Percentiles rank a stretch among this genome's conserved stretches.
Evolutionary conservation across 2,888 invertebrate genomes (phyloP).

Genomic region (Drosophila macrospina): DNA sequence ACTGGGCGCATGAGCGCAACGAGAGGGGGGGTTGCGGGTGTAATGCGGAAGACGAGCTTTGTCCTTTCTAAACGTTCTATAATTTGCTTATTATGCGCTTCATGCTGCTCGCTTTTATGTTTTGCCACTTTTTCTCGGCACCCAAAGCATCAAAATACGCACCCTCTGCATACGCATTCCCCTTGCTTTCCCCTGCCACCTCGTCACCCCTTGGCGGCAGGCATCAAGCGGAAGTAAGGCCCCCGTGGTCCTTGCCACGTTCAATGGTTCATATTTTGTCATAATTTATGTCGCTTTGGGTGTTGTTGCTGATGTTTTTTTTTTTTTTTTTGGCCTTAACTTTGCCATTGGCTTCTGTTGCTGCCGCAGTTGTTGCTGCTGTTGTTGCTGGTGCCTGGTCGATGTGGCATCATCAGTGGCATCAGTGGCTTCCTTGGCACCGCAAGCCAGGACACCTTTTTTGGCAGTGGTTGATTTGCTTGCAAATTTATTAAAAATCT

Average conservation of each 20-base stretch:
- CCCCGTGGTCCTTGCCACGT: constrained; percentile 37
- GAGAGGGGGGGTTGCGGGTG: not conserved
- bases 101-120: constrained; percentile 79
- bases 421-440: constrained; percentile 25
- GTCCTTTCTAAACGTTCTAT: constrained; percentile 81
- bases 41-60: constrained; percentile 40
- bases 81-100: constrained; percentile 84
- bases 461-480: constrained; percentile 79
- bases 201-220: not conserved
- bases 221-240: constrained; percentile 35
- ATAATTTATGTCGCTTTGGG: constrained; percentile 84
- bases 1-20: not conserved
- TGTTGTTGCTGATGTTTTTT: constrained; percentile 76
- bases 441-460: constrained; percentile 64
- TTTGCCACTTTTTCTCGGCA: constrained; percentile 75
- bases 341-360: constrained; percentile 44
- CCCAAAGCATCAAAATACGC: constrained; percentile 68
- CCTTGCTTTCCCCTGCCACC: constrained; percentile 2
- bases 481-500: constrained; percentile 83
- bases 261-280: constrained; percentile 75
- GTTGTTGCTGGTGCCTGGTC: constrained; percentile 22
- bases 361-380: constrained; percentile 3
- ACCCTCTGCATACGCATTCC: constrained; percentile 50
- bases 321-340: constrained; percentile 54
- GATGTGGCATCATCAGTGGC: constrained; percentile 25